Conservation (phyloP, 2,888 invertebrate species). For the Watsonalla cultraria region DNA sequence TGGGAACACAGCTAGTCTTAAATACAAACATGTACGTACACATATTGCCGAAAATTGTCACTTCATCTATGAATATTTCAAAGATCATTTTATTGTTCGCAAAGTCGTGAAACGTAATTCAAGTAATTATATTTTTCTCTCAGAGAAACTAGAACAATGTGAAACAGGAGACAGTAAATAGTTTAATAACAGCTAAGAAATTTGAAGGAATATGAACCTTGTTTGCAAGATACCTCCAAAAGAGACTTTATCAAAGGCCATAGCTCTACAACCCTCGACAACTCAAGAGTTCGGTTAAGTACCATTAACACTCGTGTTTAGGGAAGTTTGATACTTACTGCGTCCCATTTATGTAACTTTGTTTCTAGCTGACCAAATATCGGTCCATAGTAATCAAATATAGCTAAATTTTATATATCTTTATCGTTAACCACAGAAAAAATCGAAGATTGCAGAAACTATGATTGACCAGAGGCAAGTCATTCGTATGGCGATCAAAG, state of each 20-base stretch:
- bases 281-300: conserved; percentile 33
- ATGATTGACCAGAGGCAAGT: no score
- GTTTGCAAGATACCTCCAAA: conserved; percentile 11
- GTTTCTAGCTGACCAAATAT: conserved; percentile 6
- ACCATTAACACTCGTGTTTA: conserved; percentile 32
- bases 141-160: background rate
- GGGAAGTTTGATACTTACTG: conserved; percentile 17
- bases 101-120: no score
- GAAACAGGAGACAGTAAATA: background rate
- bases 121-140: no score
- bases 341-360: conserved; percentile 17
- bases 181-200: background rate
- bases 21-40: conserved; percentile 8
- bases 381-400: background rate
- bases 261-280: conserved; percentile 34
- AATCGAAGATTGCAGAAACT: no score
- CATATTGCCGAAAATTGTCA: conserved; percentile 25
- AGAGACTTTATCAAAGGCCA: conserved; percentile 26
- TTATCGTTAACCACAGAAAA: no score
- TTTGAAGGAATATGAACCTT: conserved; percentile 9
- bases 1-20: conserved; percentile 23
- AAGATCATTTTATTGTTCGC: background rate
- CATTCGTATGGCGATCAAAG: no score
- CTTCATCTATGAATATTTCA: conserved; percentile 10
- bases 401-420: no score